These are phyloP conservation scores for Cavia aperea DNA, from an alignment of 2,113 vertebrate genomes.

Conservation along the genomic window DNA sequence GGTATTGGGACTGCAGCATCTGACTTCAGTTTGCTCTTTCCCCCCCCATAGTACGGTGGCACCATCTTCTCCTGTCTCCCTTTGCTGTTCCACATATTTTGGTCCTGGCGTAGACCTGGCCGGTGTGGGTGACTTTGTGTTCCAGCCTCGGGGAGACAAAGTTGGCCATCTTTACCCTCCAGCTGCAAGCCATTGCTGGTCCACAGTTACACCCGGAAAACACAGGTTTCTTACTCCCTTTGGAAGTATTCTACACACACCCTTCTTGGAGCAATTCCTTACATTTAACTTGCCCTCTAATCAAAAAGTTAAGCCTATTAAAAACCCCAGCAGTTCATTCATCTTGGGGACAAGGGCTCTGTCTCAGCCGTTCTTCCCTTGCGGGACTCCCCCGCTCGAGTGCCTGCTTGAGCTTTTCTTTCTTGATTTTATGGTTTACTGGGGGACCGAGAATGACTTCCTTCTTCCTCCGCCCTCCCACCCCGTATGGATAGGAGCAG, in stretches of 20 bases:
- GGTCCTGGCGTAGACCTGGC: background rate
- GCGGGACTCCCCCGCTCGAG: background rate
- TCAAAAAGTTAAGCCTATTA: background rate
- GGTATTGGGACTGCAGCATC: background rate
- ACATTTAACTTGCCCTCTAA: background rate
- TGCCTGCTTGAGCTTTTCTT: background rate
- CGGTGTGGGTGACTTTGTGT: background rate
- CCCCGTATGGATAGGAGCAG: background rate
- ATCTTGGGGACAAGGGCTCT: background rate
- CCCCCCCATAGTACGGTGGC: too few species aligned
- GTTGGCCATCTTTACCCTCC: background rate
- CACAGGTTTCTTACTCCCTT: background rate
- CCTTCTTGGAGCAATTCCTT: background rate
- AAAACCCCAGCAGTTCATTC: background rate
- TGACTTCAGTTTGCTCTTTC: background rate
- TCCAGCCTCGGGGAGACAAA: background rate
- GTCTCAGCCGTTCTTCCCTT: background rate
- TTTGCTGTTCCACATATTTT: background rate
- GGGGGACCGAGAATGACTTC: constrained; percentile 9
- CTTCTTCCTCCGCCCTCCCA: background rate
- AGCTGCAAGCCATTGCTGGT: background rate
- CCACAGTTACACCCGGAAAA: background rate
- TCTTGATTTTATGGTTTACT: background rate
- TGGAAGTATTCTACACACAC: background rate
- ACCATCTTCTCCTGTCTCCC: background rate